Base-by-base conservation (phyloP, 2,888 invertebrate genomes). In the Mactromeris polynyma region DNA sequence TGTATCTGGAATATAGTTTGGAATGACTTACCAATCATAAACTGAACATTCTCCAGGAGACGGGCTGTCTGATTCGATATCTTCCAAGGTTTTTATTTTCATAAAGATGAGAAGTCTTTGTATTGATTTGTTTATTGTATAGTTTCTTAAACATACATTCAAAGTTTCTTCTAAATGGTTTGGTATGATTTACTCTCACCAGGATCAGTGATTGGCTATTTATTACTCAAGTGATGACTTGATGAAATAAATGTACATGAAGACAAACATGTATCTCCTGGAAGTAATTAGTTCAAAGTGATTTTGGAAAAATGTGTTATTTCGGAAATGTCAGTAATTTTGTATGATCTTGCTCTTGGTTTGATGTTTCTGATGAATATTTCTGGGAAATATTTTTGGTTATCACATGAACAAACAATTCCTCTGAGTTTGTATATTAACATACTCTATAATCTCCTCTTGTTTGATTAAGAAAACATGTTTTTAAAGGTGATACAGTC, bases 51-150 rank as follows among this genome's bases (percentile, higher is more conserved):
- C 58, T 26, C 2, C 26, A 7, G 58, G 58, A 64, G 58, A 64
- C 58, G 26, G 26, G 58, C 26, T 64, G 58, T 64, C 58, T 21
- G 58, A 64, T 64, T 64, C 26, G 4, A 64, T 64, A 64, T 64
- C 58, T 64, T 9, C 2, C 0, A 26, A 64, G n/a, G 26, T 64
- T 64, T 64, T 64, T 26, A 26, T 64, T 26, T 64, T 64, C 26
- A n/a, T 26, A n/a, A 64, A 64, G 26, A 64, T 64, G 58, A 64
- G 58, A n/a, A 26, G 11, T 64, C 7, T 6, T 1, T n/a, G 26
- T 64, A 64, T 64, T 64, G 58, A 64, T 64, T 64, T n/a, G 9
- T 64, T 26, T 26, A 64, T 64, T n/a, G 58, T 64, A 64, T 64
- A 21, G 26, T 64, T 64, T 64, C 58, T 64, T 26, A 26, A 64